phyloP scores from a whole-genome alignment of 2,888 invertebrate species.

The Latrodectus hesperus region DNA sequence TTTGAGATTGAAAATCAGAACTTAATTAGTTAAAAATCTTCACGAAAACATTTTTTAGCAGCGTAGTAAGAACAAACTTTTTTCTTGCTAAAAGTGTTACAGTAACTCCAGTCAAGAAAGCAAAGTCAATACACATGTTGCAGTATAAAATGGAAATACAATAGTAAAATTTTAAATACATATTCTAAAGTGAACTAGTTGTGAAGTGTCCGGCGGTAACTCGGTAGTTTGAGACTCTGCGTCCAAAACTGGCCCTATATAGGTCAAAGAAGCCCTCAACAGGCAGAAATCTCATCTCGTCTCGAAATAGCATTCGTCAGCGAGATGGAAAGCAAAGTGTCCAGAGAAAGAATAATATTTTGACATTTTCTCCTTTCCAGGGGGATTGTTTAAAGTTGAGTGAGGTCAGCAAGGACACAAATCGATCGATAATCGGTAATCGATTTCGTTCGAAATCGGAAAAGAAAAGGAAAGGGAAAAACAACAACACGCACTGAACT shows the following conservation, averaged over 20 bases:
- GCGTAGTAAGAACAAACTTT: too few relatives aligned
- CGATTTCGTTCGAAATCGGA: constrained; percentile 39
- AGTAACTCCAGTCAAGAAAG: too few relatives aligned
- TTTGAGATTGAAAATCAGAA: too few relatives aligned
- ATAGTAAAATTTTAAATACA: too few relatives aligned
- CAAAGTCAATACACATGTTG: too few relatives aligned
- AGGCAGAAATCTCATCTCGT: constrained; percentile 1
- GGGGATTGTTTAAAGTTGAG: constrained; percentile 24
- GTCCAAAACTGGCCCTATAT: constrained; percentile 14
- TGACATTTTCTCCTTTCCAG: constrained; percentile 48
- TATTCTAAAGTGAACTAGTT: too few relatives aligned
- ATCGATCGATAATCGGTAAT: constrained; percentile 52
- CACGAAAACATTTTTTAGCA: too few relatives aligned
- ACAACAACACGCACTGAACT: constrained; percentile 22
- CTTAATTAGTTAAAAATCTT: too few relatives aligned
- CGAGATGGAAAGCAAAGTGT: constrained; percentile 8
- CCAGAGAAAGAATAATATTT: constrained; percentile 41
- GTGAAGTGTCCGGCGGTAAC: too few relatives aligned
- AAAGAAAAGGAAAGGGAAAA: constrained; percentile 10
- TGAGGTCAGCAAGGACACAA: constrained; percentile 58
- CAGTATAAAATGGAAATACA: too few relatives aligned
- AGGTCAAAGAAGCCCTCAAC: constrained; percentile 63
- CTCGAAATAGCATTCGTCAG: constrained; percentile 23
- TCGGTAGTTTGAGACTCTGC: too few relatives aligned
- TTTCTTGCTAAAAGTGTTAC: too few relatives aligned